Conservation (phyloP, 2,797 vertebrate species). For the Myiothlypis coronata region DNA sequence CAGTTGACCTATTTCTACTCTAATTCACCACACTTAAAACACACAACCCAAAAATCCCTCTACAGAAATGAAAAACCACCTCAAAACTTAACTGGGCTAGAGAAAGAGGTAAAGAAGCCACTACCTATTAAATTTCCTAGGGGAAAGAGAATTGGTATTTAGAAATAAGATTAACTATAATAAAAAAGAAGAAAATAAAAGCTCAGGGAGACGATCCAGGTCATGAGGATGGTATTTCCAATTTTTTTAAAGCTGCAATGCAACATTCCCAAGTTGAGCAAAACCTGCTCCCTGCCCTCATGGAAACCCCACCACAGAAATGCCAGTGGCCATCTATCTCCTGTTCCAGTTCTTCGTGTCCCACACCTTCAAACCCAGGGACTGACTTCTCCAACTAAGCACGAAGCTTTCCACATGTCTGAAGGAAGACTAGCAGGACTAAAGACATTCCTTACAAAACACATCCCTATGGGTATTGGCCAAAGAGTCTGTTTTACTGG, state of each 20-base stretch:
- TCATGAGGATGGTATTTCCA: constrained; percentile 1
- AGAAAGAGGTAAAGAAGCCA: neutral
- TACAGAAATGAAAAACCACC: neutral
- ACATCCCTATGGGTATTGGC: neutral
- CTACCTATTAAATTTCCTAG: neutral
- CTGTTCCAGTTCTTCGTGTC: neutral
- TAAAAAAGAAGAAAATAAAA: constrained; percentile 15
- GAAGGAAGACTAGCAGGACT: neutral
- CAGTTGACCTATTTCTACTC: constrained; percentile 18
- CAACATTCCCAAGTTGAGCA: neutral
- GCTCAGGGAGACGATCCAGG: neutral
- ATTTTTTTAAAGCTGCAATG: neutral
- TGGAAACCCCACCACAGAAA: neutral
- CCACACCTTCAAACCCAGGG: neutral
- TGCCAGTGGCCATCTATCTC: neutral
- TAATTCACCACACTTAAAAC: constrained; percentile 7
- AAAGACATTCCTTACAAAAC: neutral
- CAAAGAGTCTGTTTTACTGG: neutral
- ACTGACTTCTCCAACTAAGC: neutral
- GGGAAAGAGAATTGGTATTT: neutral
- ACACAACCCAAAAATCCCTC: neutral
- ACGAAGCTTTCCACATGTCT: neutral
- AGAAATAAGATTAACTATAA: neutral
- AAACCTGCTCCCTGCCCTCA: neutral
- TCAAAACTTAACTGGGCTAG: neutral